Conservation (phyloP, 2,113 vertebrate genomes). For the Boulengeromyrus knoepffleri region DNA sequence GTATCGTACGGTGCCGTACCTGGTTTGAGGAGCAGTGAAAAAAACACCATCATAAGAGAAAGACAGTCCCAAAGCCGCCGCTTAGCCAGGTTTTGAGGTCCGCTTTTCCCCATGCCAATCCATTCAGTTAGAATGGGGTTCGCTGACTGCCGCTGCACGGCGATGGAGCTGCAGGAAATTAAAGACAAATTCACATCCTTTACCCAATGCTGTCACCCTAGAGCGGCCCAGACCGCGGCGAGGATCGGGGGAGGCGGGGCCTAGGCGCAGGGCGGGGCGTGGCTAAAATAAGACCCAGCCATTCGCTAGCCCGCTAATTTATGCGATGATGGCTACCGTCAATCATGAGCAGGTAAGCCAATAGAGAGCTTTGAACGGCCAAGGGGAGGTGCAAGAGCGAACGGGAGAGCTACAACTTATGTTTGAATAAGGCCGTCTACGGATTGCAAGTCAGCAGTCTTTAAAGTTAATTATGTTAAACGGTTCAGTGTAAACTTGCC, state of each 20-base stretch:
- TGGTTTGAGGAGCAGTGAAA: slow-evolving; percentile 63
- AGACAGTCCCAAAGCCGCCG: slow-evolving; percentile 67
- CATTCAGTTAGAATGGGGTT: slow-evolving; percentile 70
- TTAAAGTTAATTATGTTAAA: neutral
- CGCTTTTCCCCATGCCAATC: slow-evolving; percentile 76
- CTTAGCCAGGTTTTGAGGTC: slow-evolving; percentile 68
- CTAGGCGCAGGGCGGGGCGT: slow-evolving; percentile 40
- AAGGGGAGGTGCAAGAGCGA: neutral
- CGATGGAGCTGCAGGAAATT: slow-evolving; percentile 60
- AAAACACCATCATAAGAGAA: slow-evolving; percentile 57
- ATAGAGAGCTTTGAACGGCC: slow-evolving; percentile 19
- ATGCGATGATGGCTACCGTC: slow-evolving; percentile 35
- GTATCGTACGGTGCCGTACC: slow-evolving; percentile 43
- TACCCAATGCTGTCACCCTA: slow-evolving; percentile 59
- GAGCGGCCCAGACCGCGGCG: slow-evolving; percentile 52
- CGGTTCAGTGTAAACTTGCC: neutral
- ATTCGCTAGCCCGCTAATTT: slow-evolving; percentile 45
- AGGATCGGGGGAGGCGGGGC: slow-evolving; percentile 51
- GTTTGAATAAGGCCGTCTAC: neutral
- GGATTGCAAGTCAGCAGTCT: neutral
- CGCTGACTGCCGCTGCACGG: slow-evolving; percentile 59
- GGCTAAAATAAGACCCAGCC: slow-evolving; percentile 50
- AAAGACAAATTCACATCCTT: slow-evolving; percentile 54
- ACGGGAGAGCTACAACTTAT: neutral
- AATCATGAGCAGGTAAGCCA: slow-evolving; percentile 36